phyloP scores from a whole-genome alignment of 2,888 invertebrate genomes.

The Polymixis lichenea region DNA sequence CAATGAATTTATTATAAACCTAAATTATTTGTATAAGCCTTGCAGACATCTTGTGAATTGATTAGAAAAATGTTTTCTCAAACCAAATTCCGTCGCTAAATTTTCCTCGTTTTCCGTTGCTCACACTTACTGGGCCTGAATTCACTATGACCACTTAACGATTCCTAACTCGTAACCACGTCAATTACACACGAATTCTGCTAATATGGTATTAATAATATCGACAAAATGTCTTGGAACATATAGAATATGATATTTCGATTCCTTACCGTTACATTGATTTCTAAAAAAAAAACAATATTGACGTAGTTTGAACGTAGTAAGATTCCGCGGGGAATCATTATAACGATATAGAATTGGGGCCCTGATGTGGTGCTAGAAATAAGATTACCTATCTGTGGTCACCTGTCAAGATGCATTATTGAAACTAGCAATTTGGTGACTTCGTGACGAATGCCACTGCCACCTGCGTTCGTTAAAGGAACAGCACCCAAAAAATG shows the following conservation, averaged over 20 bases:
- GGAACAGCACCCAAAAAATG: constrained; percentile 56
- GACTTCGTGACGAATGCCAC: constrained; percentile 24
- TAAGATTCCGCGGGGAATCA: too few relatives aligned
- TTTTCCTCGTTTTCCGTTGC: background rate
- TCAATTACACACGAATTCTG: too few relatives aligned
- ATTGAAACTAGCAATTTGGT: background rate
- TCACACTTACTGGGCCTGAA: too few relatives aligned
- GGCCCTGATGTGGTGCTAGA: background rate
- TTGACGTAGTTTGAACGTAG: too few relatives aligned
- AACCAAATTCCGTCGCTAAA: background rate
- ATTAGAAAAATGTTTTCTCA: background rate
- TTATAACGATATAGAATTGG: too few relatives aligned
- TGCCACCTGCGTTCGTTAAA: constrained; percentile 48
- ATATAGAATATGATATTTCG: too few relatives aligned
- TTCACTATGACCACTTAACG: too few relatives aligned
- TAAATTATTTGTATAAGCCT: background rate
- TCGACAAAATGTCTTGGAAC: too few relatives aligned
- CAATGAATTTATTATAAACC: background rate
- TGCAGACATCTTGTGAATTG: background rate
- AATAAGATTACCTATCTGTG: background rate
- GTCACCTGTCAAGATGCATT: background rate
- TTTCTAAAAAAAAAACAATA: too few relatives aligned
- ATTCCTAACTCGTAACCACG: too few relatives aligned
- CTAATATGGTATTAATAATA: too few relatives aligned
- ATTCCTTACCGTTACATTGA: too few relatives aligned